Percentiles rank a stretch among this genome's conserved stretches.
Evolutionary conservation across 53 echinoderm and acorn worm genomes (phyloP).

Genomic region (Luidia sarsii): DNA sequence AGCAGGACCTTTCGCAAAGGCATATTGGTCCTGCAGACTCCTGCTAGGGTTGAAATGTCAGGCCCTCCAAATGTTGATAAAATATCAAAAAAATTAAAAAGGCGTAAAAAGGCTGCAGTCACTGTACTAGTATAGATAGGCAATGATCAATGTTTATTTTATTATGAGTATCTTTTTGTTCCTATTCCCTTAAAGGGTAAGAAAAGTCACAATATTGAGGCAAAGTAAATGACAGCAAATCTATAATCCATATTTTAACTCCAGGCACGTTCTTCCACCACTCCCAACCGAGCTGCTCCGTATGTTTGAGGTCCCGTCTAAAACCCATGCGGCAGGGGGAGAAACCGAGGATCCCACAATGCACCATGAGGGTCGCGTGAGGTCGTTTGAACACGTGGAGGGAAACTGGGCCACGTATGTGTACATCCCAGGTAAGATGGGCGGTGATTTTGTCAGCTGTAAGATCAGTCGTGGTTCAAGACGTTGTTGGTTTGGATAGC

Average conservation of each 20-base stretch:
- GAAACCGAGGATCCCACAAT: not conserved
- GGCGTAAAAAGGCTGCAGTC: too few species aligned
- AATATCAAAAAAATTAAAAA: too few species aligned
- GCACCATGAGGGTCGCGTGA: conserved; percentile 73
- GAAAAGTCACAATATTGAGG: not conserved
- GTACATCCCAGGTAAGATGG: conserved; percentile 73
- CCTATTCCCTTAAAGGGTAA: not conserved
- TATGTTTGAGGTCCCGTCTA: conserved; percentile 37
- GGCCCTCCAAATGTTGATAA: too few species aligned
- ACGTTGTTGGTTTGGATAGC: too few species aligned
- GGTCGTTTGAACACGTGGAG: conserved; percentile 83
- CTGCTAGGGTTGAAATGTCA: too few species aligned
- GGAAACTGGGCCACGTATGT: conserved; percentile 97
- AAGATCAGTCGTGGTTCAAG: too few species aligned
- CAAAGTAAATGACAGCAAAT: not conserved
- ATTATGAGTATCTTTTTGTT: too few species aligned
- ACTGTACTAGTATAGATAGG: too few species aligned
- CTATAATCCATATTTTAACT: not conserved
- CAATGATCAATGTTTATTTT: too few species aligned
- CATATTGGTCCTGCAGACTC: too few species aligned
- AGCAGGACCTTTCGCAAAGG: too few species aligned
- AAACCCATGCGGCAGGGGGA: not conserved
- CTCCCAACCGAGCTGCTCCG: conserved; percentile 46
- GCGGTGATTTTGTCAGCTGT: too few species aligned
- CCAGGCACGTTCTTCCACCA: conserved; percentile 26